These are phyloP conservation scores for Spodoptera litura DNA, from an alignment of 1,140 invertebrate species.

Conservation along the genomic window DNA sequence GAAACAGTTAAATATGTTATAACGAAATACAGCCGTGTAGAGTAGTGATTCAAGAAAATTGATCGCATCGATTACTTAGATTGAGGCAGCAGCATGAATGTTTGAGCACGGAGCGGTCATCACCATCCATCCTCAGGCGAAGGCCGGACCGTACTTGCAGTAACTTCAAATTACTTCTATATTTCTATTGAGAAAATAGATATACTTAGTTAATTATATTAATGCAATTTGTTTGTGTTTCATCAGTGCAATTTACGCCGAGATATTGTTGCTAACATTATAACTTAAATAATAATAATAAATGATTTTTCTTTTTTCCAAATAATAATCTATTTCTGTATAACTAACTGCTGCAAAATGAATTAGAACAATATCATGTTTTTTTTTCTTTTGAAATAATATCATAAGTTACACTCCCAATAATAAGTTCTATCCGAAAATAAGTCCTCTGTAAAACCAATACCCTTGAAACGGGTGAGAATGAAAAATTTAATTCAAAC, in stretches of 20 bases:
- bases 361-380: no score
- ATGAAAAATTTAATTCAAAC: conserved; percentile 16
- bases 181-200: not conserved
- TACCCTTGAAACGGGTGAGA: not conserved
- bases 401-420: no score
- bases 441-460: no score
- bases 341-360: no score
- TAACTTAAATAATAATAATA: no score
- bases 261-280: no score
- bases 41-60: conserved; percentile 33
- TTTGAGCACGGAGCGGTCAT: conserved; percentile 34
- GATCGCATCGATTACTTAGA: conserved; percentile 44
- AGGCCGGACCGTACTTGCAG: conserved; percentile 3
- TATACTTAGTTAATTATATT: not conserved
- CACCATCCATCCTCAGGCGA: conserved; percentile 33
- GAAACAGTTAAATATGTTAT: conserved; percentile 1
- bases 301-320: no score
- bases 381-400: no score
- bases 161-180: not conserved
- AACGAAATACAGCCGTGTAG: conserved; percentile 16
- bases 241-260: no score
- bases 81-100: conserved; percentile 36
- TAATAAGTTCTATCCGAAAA: no score
- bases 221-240: not conserved
- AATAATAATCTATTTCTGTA: no score